Evolutionary conservation across 64 coral and sea anemone genomes (phyloP).

Genomic region (Hydrozoanthus tunicans): DNA sequence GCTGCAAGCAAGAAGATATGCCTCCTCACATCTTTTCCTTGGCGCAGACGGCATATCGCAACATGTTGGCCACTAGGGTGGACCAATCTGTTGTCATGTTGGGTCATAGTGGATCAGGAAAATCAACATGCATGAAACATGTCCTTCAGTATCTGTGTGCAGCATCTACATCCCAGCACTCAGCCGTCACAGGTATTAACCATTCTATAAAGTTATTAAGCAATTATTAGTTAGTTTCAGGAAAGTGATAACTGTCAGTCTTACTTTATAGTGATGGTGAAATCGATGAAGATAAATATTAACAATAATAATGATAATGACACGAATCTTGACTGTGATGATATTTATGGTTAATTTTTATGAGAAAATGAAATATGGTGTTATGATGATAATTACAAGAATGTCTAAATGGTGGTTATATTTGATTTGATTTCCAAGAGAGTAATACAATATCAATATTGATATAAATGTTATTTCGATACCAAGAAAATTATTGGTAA

Average conservation of each 20-base stretch:
- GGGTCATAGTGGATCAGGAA: conserved; percentile 92
- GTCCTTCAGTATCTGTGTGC: conserved; percentile 86
- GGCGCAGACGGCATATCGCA: conserved; percentile 91
- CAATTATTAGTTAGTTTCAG: neutral
- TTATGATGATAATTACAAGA: no score
- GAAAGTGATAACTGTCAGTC: no score
- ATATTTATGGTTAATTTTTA: no score
- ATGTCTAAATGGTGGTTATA: no score
- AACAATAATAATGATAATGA: no score
- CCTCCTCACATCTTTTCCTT: conserved; percentile 97
- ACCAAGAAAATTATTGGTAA: neutral
- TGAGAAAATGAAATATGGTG: no score
- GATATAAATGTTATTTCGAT: neutral
- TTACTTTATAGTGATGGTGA: no score
- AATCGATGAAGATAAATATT: no score
- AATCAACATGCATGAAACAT: conserved; percentile 78
- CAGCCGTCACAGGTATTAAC: conserved; percentile 79
- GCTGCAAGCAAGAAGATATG: conserved; percentile 99
- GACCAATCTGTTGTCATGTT: conserved; percentile 96
- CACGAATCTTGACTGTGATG: no score
- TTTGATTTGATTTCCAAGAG: neutral
- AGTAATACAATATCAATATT: no score
- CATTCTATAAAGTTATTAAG: neutral
- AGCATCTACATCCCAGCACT: conserved; percentile 80
- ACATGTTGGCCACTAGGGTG: conserved; percentile 91